These are phyloP conservation scores for Tarsius wallacei DNA, from an alignment of 2,797 vertebrate genomes.

Conservation along the genomic window DNA sequence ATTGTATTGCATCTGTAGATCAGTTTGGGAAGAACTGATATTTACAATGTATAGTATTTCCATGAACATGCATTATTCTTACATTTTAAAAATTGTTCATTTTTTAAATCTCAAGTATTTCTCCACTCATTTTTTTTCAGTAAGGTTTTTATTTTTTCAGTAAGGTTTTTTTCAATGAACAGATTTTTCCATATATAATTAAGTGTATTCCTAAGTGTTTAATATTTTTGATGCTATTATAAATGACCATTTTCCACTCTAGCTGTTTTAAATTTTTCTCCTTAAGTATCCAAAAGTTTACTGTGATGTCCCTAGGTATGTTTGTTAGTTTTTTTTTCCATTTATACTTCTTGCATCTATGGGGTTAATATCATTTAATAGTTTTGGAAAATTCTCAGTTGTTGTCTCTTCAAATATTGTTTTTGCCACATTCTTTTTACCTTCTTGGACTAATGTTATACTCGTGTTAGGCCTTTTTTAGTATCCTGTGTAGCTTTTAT, in stretches of 20 bases:
- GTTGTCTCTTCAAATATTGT: slow-evolving; percentile 1
- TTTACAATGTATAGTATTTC: slow-evolving; percentile 3
- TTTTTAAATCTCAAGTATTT: slow-evolving; percentile 27
- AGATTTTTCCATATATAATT: background rate
- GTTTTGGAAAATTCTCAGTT: background rate
- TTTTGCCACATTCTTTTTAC: background rate
- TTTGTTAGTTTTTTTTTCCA: slow-evolving; percentile 10
- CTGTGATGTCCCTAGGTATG: background rate
- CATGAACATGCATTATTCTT: background rate
- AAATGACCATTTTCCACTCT: background rate
- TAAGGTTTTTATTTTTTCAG: background rate
- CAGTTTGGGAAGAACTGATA: background rate
- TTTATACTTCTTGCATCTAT: background rate
- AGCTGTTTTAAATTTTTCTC: background rate
- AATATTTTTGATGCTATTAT: background rate
- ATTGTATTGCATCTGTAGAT: slow-evolving; percentile 6
- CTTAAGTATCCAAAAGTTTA: slow-evolving; percentile 3
- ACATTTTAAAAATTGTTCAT: slow-evolving; percentile 4
- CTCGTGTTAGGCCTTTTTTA: background rate
- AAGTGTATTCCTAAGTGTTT: background rate
- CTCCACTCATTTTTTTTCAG: background rate
- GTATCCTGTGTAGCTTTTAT: background rate
- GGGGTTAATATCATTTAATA: background rate
- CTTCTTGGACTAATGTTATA: background rate
- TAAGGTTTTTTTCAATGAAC: slow-evolving; percentile 43